Percentiles rank a stretch among this genome's conserved stretches.
Evolutionary conservation across 2,113 vertebrate species (phyloP).

Genomic region (Calyptomena viridis): DNA sequence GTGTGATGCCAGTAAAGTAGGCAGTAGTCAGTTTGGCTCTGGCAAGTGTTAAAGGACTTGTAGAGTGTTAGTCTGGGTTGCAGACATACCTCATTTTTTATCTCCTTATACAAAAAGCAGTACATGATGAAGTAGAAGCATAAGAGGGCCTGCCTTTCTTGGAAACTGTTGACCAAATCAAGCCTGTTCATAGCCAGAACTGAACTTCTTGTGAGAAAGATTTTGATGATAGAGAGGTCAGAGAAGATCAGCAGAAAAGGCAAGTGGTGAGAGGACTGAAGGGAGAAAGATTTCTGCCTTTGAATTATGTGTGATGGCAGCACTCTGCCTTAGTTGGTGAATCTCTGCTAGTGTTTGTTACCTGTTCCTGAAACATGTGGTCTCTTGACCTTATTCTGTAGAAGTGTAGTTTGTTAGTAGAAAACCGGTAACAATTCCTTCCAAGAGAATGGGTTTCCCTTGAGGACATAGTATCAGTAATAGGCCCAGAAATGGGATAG

Average conservation of each 20-base stretch:
- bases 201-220: background rate
- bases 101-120: background rate
- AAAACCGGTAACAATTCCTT: background rate
- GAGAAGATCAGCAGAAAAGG: background rate
- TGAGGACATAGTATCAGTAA: background rate
- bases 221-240: background rate
- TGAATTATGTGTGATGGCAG: background rate
- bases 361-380: background rate
- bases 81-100: background rate
- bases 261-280: background rate
- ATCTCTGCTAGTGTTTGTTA: background rate
- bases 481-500: background rate
- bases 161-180: background rate
- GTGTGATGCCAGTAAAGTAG: background rate
- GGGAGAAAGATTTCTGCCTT: background rate
- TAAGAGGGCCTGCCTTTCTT: background rate
- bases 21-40: background rate
- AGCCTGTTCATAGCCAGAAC: background rate
- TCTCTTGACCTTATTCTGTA: background rate
- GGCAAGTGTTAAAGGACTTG: background rate
- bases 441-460: background rate
- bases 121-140: background rate
- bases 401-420: background rate
- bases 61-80: background rate
- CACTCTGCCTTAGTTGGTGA: background rate